phyloP scores from a whole-genome alignment of 2,797 vertebrate genomes.

The Sebastes matsubarae region DNA sequence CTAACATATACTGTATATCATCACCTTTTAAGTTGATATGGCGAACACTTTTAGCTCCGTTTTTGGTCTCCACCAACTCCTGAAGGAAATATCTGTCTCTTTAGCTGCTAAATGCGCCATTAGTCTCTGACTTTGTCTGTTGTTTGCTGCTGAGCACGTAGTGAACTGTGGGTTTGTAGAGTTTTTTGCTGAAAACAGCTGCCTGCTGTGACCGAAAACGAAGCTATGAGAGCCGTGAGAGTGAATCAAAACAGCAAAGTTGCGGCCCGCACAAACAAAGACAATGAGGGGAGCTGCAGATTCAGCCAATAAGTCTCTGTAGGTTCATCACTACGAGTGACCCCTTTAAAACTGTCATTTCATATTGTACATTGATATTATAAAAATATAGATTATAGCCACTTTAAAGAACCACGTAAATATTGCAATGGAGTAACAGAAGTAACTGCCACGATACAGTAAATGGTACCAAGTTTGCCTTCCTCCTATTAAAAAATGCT shows the following conservation, averaged over 20 bases:
- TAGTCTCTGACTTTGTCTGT: not conserved
- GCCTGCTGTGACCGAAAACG: not conserved
- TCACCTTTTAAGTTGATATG: not conserved
- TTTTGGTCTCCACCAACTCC: not conserved
- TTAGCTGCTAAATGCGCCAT: not conserved
- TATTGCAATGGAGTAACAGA: not conserved
- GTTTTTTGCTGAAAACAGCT: not conserved
- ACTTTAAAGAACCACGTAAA: not conserved
- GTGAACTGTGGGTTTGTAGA: too few species aligned
- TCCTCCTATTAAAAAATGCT: not conserved
- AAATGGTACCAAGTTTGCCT: rapidly evolving
- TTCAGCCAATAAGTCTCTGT: too few species aligned
- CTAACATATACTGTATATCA: not conserved
- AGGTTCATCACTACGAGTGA: too few species aligned
- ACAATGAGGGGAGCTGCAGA: not conserved
- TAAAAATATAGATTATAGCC: too few species aligned
- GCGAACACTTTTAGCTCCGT: not conserved
- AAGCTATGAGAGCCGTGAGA: not conserved
- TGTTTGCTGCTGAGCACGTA: not conserved
- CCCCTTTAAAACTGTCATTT: too few species aligned
- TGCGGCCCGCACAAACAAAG: not conserved
- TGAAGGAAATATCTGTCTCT: not conserved
- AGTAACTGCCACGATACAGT: too few species aligned
- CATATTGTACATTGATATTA: too few species aligned
- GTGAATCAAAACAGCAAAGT: not conserved